These are phyloP conservation scores for Apodemus speciosus DNA, from an alignment of 2,113 vertebrate species.

Conservation along the genomic window DNA sequence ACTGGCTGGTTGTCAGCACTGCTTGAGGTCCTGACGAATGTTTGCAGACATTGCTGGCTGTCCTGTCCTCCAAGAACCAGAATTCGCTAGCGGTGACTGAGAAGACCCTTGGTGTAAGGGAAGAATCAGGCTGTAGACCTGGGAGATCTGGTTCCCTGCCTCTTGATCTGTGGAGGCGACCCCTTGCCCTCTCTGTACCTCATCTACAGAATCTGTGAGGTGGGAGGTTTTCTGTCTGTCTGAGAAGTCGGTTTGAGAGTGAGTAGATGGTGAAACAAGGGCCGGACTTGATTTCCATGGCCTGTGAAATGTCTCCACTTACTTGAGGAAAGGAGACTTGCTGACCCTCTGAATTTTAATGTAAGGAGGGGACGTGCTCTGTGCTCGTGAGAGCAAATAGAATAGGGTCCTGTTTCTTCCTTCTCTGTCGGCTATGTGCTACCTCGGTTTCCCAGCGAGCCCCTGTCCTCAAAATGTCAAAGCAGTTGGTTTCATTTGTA, in stretches of 20 bases:
- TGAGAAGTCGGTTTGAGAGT: neutral
- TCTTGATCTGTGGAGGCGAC: neutral
- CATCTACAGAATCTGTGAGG: neutral
- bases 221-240: neutral
- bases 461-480: conserved; percentile 45
- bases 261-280: neutral
- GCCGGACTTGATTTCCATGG: neutral
- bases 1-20: neutral
- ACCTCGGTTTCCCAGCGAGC: conserved; percentile 35
- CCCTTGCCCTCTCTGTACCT: neutral
- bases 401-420: neutral
- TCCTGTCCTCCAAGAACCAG: neutral
- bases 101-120: neutral
- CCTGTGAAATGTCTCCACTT: neutral
- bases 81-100: neutral
- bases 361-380: neutral
- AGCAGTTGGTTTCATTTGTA: conserved; percentile 87
- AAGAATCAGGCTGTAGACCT: no score
- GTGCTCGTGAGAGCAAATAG: neutral
- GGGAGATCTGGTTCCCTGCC: neutral
- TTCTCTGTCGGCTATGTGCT: conserved; percentile 45
- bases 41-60: neutral
- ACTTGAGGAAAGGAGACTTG: neutral
- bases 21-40: neutral
- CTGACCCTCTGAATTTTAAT: neutral